A percentile compares a stretch with the other conserved stretches of the same genome.
These are phyloP conservation scores for Allygus modestus DNA, from an alignment of 2,888 invertebrate genomes.

Conservation along the genomic window DNA sequence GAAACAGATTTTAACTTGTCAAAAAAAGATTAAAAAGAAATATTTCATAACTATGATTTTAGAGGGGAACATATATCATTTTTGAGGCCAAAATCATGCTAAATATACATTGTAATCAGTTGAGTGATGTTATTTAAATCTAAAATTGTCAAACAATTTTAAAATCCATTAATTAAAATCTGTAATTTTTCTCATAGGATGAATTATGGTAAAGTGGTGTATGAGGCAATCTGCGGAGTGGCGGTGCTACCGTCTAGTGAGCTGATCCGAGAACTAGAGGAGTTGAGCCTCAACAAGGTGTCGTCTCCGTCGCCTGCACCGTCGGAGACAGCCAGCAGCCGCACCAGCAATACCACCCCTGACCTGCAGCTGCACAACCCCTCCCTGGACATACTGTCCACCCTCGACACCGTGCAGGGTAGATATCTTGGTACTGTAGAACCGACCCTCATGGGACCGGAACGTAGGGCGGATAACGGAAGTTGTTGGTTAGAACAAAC, in stretches of 20 bases:
- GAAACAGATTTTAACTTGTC: too few species aligned
- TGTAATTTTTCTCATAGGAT: constrained; percentile 52
- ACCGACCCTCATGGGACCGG: background rate
- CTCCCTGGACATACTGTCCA: constrained; percentile 49
- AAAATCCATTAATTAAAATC: too few species aligned
- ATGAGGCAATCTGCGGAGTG: constrained; percentile 45
- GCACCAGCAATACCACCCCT: constrained; percentile 69
- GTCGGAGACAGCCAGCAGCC: constrained; percentile 73
- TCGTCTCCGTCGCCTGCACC: constrained; percentile 72
- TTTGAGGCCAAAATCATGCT: too few species aligned
- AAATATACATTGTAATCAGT: too few species aligned
- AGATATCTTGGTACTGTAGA: too few species aligned
- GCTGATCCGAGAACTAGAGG: constrained; percentile 78
- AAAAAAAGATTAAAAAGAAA: too few species aligned
- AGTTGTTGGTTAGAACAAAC: too few species aligned
- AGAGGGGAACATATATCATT: too few species aligned
- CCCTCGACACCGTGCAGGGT: constrained; percentile 63
- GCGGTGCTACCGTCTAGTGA: constrained; percentile 73
- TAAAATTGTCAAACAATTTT: too few species aligned
- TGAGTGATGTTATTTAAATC: too few species aligned
- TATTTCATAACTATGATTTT: too few species aligned
- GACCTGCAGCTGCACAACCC: constrained; percentile 57
- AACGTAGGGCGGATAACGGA: too few species aligned
- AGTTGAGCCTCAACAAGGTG: constrained; percentile 75
- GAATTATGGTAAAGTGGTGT: constrained; percentile 58